Evolutionary conservation across 2,113 vertebrate genomes (phyloP).

Genomic region (Synchiropus splendidus): DNA sequence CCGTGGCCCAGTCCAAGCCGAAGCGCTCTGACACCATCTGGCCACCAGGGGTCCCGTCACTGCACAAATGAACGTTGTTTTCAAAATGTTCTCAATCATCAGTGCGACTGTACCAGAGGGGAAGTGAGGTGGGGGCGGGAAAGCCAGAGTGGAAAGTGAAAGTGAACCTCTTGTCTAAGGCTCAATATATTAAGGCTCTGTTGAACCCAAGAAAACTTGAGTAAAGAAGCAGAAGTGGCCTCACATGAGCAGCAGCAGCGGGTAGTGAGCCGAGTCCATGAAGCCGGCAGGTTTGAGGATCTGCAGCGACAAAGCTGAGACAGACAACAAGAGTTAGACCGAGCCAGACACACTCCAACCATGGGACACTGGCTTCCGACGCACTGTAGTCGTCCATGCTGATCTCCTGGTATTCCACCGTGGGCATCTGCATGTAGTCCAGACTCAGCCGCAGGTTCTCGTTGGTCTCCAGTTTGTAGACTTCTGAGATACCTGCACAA

Average conservation of each 20-base stretch:
- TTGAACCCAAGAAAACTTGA: too few relatives aligned
- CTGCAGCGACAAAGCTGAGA: conserved; percentile 79
- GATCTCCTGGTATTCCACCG: conserved; percentile 76
- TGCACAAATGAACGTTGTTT: not conserved
- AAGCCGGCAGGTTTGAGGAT: conserved; percentile 90
- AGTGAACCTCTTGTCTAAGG: too few relatives aligned
- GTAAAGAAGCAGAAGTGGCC: conserved; percentile 20
- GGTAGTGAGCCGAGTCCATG: conserved; percentile 74
- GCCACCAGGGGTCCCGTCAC: conserved; percentile 81
- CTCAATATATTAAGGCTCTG: too few relatives aligned
- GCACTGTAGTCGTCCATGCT: conserved; percentile 82
- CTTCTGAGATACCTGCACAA: conserved; percentile 62
- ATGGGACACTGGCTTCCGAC: conserved; percentile 24
- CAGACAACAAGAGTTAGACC: not conserved
- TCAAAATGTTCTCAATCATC: too few relatives aligned
- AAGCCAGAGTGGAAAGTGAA: too few relatives aligned
- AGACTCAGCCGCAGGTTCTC: conserved; percentile 71
- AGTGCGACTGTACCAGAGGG: too few relatives aligned
- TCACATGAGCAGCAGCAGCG: conserved; percentile 86
- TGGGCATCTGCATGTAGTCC: conserved; percentile 84
- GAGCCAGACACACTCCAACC: too few relatives aligned
- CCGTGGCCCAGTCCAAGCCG: conserved; percentile 80
- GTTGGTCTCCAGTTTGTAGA: conserved; percentile 81
- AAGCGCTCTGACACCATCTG: conserved; percentile 84
- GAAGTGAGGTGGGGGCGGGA: too few relatives aligned